Base-by-base conservation (phyloP, 2,888 invertebrate species). In the Phyto melanocephala region DNA sequence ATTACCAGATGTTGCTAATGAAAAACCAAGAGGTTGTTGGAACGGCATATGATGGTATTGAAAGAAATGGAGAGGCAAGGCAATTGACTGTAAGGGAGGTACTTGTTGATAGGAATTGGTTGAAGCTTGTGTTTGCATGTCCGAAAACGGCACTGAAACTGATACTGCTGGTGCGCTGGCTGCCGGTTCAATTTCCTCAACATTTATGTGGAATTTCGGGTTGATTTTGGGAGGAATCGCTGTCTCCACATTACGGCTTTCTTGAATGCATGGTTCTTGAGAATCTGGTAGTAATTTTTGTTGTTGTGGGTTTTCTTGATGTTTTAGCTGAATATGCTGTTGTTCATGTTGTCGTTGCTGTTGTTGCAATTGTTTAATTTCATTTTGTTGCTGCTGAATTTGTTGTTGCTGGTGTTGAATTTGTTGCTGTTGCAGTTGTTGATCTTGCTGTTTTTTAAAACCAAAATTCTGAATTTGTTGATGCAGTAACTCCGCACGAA, bases 1-100 rank as follows among this genome's bases (percentile, higher is more conserved):
- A 45, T 70, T 78, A 7, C 11, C 56, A 42, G 67, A 37, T 8
- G 65, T 8, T 5, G 84, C 76, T 58, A 81, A 40, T 4, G 87
- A 84, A 17, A 88, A 80, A 6, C 84, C 85, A 3, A 87, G 70
- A 2, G 87, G 85, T 68, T 85, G 87, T 81, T 89, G 87, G 50
- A 90, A 90, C n/a, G 88, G 87, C 86, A 88, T 86, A 15, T 89
- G 88, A 50, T 88, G 88, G 22, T 90, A 42, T 33, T 88, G 88
- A 50, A 89, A 85, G 35, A 90, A 86, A 2, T 90, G 89, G 70
- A 90, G 80, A 37, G 90, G 90, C 42, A 88, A 62, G 6, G 88
- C 70, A 37, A 88, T 74, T 0, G 88, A 87, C 3, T 86, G 86
- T 20, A 87, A 52, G 0, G 84, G 86, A 6, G 87, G 58, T 7